phyloP scores from a whole-genome alignment of 2,113 vertebrate genomes.

The Chinchilla lanigera region DNA sequence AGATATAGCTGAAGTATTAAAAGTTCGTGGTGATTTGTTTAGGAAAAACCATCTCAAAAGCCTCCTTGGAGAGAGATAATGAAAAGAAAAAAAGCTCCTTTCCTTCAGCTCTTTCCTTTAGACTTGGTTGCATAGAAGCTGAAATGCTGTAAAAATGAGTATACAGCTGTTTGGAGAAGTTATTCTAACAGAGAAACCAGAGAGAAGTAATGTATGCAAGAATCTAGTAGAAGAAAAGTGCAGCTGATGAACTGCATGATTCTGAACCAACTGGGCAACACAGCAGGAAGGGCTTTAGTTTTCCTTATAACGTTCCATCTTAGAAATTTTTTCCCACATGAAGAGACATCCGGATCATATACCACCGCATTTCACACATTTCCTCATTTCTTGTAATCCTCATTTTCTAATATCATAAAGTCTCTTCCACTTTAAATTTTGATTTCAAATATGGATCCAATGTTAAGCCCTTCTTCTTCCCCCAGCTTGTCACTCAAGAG shows the following conservation, averaged over 20 bases:
- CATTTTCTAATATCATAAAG: background rate
- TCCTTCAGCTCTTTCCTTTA: background rate
- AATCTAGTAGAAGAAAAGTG: accelerated
- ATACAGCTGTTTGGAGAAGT: background rate
- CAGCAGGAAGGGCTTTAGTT: background rate
- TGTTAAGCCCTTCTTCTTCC: background rate
- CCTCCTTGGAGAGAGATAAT: background rate
- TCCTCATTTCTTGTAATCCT: background rate
- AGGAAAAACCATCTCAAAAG: background rate
- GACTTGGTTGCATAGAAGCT: background rate
- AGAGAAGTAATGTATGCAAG: accelerated
- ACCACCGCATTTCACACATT: background rate
- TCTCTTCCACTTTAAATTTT: background rate
- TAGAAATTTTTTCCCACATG: no score
- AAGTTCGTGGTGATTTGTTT: background rate
- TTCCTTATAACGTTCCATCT: accelerated
- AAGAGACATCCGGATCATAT: background rate
- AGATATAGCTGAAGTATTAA: no score
- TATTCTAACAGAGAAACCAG: background rate
- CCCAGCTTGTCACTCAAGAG: background rate
- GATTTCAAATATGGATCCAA: background rate
- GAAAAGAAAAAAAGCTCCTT: background rate
- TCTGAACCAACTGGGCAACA: background rate
- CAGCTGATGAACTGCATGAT: accelerated
- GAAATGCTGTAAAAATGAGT: no score